Conservation (phyloP, 92 coral and sea anemone species). For the Phymanthus crucifer region DNA sequence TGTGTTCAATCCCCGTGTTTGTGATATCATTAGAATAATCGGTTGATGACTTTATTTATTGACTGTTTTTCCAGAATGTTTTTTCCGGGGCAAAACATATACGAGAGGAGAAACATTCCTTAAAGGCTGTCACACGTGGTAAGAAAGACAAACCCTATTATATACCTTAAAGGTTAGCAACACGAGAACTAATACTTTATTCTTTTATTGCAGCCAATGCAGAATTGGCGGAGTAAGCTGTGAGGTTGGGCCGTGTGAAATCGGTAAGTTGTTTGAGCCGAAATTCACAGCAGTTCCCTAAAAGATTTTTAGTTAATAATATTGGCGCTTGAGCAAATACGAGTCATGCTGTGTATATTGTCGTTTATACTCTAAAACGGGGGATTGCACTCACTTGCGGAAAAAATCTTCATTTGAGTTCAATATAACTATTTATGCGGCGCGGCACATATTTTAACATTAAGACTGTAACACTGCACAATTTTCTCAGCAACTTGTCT, state of each 20-base stretch:
- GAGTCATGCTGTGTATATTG: not conserved
- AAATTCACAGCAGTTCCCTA: not conserved
- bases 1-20: too few relatives aligned
- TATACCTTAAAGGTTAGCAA: too few relatives aligned
- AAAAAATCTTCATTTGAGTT: too few relatives aligned
- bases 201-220: constrained; percentile 19
- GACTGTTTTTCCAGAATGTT: constrained; percentile 32
- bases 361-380: too few relatives aligned
- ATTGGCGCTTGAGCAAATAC: not conserved
- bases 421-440: too few relatives aligned
- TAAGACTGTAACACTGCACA: too few relatives aligned
- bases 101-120: constrained; percentile 40
- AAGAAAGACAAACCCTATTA: not conserved
- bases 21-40: too few relatives aligned
- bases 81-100: constrained; percentile 39
- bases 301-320: not conserved
- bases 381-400: too few relatives aligned
- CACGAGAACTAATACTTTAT: not conserved
- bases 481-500: too few relatives aligned
- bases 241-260: constrained; percentile 34
- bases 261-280: not conserved
- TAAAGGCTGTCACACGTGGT: constrained; percentile 58
- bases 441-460: too few relatives aligned
- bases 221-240: constrained; percentile 21
- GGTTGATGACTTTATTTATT: too few relatives aligned